Percentiles rank a stretch among this genome's conserved stretches.
phyloP scores from a whole-genome alignment of 2,113 vertebrate genomes.

The Ranitomeya imitator region DNA sequence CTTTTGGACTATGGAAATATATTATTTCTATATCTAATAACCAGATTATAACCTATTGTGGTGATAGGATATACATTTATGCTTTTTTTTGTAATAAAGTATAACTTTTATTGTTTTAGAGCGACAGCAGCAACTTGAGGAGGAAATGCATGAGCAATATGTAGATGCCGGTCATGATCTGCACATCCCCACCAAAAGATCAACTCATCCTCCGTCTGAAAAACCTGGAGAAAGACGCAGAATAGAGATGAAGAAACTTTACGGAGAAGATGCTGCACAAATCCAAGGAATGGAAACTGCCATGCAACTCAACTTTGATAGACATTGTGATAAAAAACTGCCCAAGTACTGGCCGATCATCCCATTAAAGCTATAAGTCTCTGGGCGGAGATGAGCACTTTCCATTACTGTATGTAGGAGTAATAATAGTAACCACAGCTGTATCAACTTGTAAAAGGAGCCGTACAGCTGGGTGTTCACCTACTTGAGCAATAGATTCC shows the following conservation, averaged over 20 bases:
- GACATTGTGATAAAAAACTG: conserved; percentile 87
- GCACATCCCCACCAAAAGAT: conserved; percentile 66
- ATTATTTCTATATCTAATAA: not conserved
- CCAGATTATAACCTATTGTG: not conserved
- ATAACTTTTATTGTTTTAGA: conserved; percentile 68
- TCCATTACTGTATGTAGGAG: not conserved
- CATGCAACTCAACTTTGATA: conserved; percentile 90
- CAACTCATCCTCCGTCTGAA: conserved; percentile 76
- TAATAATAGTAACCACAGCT: conserved; percentile 16
- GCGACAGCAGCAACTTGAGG: conserved; percentile 87
- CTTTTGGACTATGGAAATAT: not conserved
- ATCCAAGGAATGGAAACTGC: conserved; percentile 93
- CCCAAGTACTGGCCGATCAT: conserved; percentile 97
- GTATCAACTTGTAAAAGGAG: not conserved
- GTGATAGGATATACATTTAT: not conserved
- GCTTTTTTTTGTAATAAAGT: not conserved
- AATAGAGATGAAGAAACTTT: conserved; percentile 88
- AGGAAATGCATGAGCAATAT: conserved; percentile 73
- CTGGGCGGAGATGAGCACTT: not conserved
- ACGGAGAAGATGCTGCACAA: conserved; percentile 81
- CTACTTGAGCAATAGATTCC: not conserved
- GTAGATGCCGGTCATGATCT: conserved; percentile 86
- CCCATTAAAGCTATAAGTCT: conserved; percentile 83
- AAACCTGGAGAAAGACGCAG: conserved; percentile 81
- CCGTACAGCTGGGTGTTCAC: not conserved